phyloP scores from a whole-genome alignment of 2,113 vertebrate genomes.

The Odocoileus virginianus region DNA sequence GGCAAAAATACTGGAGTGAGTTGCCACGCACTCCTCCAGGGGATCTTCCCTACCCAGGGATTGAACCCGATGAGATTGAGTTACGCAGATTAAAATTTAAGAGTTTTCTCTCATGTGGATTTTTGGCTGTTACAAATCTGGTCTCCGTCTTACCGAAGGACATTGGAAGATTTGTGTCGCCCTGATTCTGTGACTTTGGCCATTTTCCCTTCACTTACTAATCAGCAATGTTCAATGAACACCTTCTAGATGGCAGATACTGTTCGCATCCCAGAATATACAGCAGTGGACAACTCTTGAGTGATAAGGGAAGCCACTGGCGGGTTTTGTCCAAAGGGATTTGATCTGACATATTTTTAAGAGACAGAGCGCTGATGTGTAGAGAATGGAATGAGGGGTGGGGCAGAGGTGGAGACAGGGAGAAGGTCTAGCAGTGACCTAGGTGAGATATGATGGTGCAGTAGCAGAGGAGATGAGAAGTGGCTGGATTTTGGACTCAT shows the following conservation, averaged over 20 bases:
- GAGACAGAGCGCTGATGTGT: neutral
- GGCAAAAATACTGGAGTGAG: neutral
- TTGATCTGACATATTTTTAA: neutral
- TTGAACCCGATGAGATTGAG: neutral
- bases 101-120: neutral
- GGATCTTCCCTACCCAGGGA: neutral
- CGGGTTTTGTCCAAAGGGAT: neutral
- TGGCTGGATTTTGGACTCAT: neutral
- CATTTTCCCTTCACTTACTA: neutral
- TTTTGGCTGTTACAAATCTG: neutral
- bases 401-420: neutral
- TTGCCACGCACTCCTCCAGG: neutral
- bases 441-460: neutral
- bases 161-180: neutral
- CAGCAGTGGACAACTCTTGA: neutral
- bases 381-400: neutral
- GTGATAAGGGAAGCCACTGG: neutral
- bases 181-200: neutral
- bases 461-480: neutral
- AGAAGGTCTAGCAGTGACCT: neutral
- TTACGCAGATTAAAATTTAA: conserved; percentile 9
- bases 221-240: neutral
- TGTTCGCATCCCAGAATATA: neutral
- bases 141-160: neutral
- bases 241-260: neutral